Base-by-base conservation (phyloP, 2,113 vertebrate genomes). In the Ceyx cyanopectus region DNA sequence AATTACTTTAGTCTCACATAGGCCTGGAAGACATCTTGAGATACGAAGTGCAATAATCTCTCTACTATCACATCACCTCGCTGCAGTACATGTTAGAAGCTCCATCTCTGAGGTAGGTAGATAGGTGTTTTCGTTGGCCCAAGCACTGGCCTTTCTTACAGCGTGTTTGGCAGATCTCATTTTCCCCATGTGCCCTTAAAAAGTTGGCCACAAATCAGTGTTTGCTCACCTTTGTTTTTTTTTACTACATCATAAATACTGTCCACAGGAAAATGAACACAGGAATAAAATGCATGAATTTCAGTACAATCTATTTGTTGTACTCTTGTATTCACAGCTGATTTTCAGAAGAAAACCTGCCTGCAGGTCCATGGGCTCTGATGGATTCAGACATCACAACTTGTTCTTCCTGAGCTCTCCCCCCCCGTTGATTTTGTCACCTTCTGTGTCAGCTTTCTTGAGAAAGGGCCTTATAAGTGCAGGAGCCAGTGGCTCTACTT, bases 381-480 rank as follows among this genome's bases (percentile, higher is more conserved):
- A 14, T 1, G 0, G 29, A 9, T 20, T 43, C 56, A 37, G 45
- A 22, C 40, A 17, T 58, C 9, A 3, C 18, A 10, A 0, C 26
- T 7, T 29, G 10, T 65, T 27, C 50, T 57, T 73, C 46, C 20
- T 0, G 2, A 89, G 68, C 62, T 73, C 78, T 45, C n/a, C n/a
- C n/a, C n/a, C n/a, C n/a, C n/a, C n/a, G 24, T 65, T 72, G 26
- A 30, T 65, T 72, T 29, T 2, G 7, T 54, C 30, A 12, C 30
- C 14, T 37, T 43, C 50, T 18, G 2, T 17, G 26, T 23, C 30
- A 14, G 20, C 48, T 65, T 30, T 12, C n/a, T 5, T 22, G 45
- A 40, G 50, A 16, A 1, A 8, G 61, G 56, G 27, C 56, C 48
- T 29, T 7, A 7, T 23, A 8, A 29, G 23, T 2, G 4, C 11